Percentiles rank a stretch among this genome's conserved stretches.
Evolutionary conservation across 2,888 invertebrate species (phyloP).

Genomic region (Apotomis betuletana): DNA sequence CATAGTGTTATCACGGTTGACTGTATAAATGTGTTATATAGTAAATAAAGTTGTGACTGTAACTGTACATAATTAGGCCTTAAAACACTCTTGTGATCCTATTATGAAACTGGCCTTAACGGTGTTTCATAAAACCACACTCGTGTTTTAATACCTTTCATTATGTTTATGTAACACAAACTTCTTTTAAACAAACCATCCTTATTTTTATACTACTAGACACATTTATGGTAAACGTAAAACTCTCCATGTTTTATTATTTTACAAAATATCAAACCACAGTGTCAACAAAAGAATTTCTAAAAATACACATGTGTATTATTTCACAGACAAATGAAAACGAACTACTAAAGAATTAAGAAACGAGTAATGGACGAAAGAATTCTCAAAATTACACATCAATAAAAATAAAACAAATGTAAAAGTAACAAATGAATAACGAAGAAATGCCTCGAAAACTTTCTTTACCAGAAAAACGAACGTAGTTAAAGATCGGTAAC

Average conservation of each 20-base stretch:
- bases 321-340: slow-evolving; percentile 8
- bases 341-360: neutral
- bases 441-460: slow-evolving; percentile 6
- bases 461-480: slow-evolving; percentile 20
- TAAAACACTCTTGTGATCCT: too few relatives aligned
- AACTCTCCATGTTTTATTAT: neutral
- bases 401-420: neutral
- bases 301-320: neutral
- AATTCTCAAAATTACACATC: slow-evolving; percentile 22
- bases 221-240: neutral
- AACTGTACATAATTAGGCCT: too few relatives aligned
- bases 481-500: slow-evolving; percentile 26
- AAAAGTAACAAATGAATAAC: slow-evolving; percentile 28
- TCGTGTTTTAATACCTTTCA: too few relatives aligned
- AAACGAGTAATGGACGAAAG: slow-evolving; percentile 2
- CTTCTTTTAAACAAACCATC: too few relatives aligned
- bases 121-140: too few relatives aligned
- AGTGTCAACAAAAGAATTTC: slow-evolving; percentile 2
- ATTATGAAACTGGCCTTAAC: too few relatives aligned
- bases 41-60: too few relatives aligned
- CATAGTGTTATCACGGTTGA: too few relatives aligned
- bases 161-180: too few relatives aligned
- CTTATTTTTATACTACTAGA: neutral
- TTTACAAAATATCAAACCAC: neutral
- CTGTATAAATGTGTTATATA: too few relatives aligned